These are phyloP conservation scores for Dermochelys coriacea DNA, from an alignment of 2,797 vertebrate genomes.

Conservation along the genomic window DNA sequence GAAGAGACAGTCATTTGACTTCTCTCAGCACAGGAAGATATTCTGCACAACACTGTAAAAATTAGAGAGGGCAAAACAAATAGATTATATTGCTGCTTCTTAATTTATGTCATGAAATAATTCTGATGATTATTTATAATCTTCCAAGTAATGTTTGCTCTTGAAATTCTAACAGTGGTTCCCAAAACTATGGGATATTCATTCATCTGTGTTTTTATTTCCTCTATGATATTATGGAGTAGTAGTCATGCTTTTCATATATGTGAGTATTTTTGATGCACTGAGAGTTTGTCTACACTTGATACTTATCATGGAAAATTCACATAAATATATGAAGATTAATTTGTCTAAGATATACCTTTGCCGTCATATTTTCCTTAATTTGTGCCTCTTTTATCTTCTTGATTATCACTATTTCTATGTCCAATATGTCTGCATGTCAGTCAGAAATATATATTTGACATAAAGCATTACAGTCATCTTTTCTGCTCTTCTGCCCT, in stretches of 20 bases:
- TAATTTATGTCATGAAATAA: neutral
- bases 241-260: neutral
- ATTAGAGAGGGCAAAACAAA: constrained; percentile 14
- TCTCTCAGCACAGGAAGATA: neutral
- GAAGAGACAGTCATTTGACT: constrained; percentile 1
- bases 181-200: neutral
- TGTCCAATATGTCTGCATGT: neutral
- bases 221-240: neutral
- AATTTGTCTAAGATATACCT: neutral
- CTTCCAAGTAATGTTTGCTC: constrained; percentile 29
- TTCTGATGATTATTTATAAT: constrained; percentile 18
- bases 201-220: neutral
- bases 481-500: neutral
- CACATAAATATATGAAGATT: neutral
- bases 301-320: neutral
- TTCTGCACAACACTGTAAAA: constrained; percentile 24
- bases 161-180: neutral
- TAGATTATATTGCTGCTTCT: neutral
- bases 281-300: neutral
- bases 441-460: neutral
- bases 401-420: neutral
- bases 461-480: neutral
- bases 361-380: neutral
- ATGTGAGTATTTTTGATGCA: neutral
- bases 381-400: constrained; percentile 6